Conservation (phyloP, 2,797 vertebrate species). For the Diplodus sargus region DNA sequence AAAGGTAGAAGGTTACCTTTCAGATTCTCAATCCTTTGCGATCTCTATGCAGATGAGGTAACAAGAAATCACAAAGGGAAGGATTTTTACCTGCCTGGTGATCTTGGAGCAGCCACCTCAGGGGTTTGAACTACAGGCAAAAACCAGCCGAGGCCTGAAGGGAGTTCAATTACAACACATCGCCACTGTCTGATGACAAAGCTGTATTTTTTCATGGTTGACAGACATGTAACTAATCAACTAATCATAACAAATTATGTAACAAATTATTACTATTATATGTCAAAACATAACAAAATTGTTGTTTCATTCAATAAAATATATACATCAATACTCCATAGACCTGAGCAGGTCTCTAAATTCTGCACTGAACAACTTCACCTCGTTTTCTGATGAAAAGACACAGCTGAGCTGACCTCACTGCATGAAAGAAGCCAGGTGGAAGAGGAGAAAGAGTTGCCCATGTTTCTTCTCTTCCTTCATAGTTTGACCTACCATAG, state of each 20-base stretch:
- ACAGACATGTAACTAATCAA: constrained; percentile 29
- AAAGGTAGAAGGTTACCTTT: constrained; percentile 32
- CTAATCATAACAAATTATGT: no score
- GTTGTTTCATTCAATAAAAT: not conserved
- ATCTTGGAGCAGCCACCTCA: constrained; percentile 24
- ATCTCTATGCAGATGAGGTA: constrained; percentile 10
- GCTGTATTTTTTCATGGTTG: constrained; percentile 17
- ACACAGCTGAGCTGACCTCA: no score
- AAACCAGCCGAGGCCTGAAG: constrained; percentile 36
- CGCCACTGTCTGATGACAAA: constrained; percentile 43
- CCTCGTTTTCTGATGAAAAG: no score
- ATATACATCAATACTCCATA: not conserved
- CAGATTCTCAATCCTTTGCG: constrained; percentile 25
- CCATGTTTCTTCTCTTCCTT: no score
- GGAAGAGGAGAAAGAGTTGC: no score
- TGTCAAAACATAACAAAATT: not conserved
- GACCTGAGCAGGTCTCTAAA: no score
- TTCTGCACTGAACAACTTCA: no score
- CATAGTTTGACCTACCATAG: no score
- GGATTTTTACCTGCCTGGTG: constrained; percentile 22
- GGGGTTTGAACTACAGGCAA: constrained; percentile 29
- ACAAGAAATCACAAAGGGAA: constrained; percentile 21
- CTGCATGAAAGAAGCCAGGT: no score
- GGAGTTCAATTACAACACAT: constrained; percentile 30
- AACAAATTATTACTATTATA: no score